Evolutionary conservation across 2,113 vertebrate genomes (phyloP).

Genomic region (Ochotona princeps): DNA sequence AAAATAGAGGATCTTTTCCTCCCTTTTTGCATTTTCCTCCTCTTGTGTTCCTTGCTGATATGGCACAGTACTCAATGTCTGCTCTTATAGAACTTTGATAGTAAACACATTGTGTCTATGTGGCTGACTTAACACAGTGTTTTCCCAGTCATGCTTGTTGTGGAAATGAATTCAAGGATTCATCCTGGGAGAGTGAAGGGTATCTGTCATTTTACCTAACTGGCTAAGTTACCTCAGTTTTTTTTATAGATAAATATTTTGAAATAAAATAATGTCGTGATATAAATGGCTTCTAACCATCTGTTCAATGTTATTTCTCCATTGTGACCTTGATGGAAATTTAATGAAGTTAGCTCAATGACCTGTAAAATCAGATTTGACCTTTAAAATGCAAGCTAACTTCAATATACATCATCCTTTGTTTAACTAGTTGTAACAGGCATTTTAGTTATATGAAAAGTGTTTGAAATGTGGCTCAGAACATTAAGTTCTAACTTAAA

Average conservation of each 20-base stretch:
- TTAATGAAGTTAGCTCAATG: conserved; percentile 67
- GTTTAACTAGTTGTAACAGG: background rate
- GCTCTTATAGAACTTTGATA: conserved; percentile 13
- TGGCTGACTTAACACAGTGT: conserved; percentile 41
- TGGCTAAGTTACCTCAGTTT: conserved; percentile 37
- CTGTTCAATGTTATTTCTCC: background rate
- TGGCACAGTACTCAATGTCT: background rate
- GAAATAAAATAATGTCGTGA: conserved; percentile 51
- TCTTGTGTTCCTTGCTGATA: background rate
- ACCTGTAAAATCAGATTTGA: conserved; percentile 72
- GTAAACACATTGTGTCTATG: conserved; percentile 35
- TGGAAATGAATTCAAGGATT: conserved; percentile 42
- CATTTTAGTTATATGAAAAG: conserved; percentile 43
- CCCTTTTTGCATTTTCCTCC: background rate
- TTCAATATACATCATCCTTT: conserved; percentile 43
- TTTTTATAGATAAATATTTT: conserved; percentile 32
- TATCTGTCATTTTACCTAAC: conserved; percentile 16
- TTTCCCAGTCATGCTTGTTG: conserved; percentile 46
- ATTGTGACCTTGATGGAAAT: conserved; percentile 59
- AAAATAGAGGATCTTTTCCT: background rate
- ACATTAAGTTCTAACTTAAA: conserved; percentile 60
- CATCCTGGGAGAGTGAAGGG: background rate
- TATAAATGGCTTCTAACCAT: conserved; percentile 33
- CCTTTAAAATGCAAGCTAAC: conserved; percentile 63
- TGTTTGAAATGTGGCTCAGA: background rate